Evolutionary conservation across 2,888 invertebrate species (phyloP), one percentile per base, ranked within the genome.

Genomic region (Stenurella melanura): DNA sequence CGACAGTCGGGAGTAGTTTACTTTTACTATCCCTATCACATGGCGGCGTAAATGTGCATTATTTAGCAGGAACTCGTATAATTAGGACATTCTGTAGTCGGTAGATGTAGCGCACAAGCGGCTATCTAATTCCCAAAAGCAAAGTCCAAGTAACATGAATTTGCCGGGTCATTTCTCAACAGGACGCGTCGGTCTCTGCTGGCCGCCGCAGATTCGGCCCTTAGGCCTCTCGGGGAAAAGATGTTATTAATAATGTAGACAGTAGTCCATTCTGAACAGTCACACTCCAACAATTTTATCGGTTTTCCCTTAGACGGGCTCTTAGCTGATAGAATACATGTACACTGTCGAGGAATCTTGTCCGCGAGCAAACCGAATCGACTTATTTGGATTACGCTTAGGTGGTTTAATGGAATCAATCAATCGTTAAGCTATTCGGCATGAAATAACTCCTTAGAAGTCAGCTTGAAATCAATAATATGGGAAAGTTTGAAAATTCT

Each of bases 161-260:
- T 87, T 87, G 84, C 85, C 83, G 85, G 85, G 83, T 84, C 86
- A 87, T 87, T 87, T 87, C 87, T 86, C 87, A 86, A 82, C 82
- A 83, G 77, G 83, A 83, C 82, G 82, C 80, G 80, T 60, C 75
- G 83, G 83, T 80, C 82, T 83, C 82, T 72, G 76, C 82, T 81
- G 80, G 81, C 83, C 80, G 78, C 81, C 82, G 78, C 82, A 83
- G 84, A 85, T 83, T 84, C 82, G 78, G 78, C 82, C 79, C 81
- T 79, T 76, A 76, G 80, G 69, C 82, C 83, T 80, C 84, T 72
- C 73, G 82, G 81, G 85, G 77, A 78, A 74, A 75, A 80, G 77
- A 82, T 76, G 83, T 83, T 85, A 85, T 86, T 86, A 86, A 86
- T 86, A 86, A 86, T 86, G 83, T 83, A 86, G 80, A 79, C 81